phyloP scores from a whole-genome alignment of 2,888 invertebrate species.

The Erebia ligea region DNA sequence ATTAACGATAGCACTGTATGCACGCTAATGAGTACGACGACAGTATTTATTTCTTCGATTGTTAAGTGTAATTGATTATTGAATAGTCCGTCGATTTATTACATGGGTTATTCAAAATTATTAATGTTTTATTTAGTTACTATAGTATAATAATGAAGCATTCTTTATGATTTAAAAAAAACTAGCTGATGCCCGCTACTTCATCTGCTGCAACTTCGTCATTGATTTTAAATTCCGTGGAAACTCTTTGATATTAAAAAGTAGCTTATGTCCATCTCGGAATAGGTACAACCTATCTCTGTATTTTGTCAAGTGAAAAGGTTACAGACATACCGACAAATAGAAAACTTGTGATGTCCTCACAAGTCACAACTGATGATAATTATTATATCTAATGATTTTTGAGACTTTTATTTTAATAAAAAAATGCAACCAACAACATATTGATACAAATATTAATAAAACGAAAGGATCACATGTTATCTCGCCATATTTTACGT shows the following conservation, averaged over 20 bases:
- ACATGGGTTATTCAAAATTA: constrained; percentile 6
- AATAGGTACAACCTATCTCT: no score
- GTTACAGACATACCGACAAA: no score
- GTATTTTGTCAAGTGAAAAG: no score
- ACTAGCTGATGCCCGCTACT: no score
- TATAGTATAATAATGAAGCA: not conserved
- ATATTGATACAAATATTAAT: constrained; percentile 7
- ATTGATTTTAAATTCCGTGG: no score
- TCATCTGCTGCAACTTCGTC: no score
- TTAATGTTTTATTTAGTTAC: constrained; percentile 11
- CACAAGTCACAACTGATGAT: no score
- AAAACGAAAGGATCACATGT: constrained; percentile 20
- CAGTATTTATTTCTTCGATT: constrained; percentile 27
- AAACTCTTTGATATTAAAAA: no score
- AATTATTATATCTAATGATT: not conserved
- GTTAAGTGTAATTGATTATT: constrained; percentile 21
- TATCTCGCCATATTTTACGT: constrained; percentile 29
- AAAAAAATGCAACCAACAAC: not conserved
- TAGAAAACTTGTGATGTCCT: no score
- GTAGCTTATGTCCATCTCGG: no score
- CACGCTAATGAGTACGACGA: constrained; percentile 29
- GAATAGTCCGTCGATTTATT: constrained; percentile 9
- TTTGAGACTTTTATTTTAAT: not conserved
- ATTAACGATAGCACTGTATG: constrained; percentile 31
- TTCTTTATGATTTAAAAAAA: no score